Base-by-base conservation (phyloP, 2,888 invertebrate species). In the Serrognathus titanus region DNA sequence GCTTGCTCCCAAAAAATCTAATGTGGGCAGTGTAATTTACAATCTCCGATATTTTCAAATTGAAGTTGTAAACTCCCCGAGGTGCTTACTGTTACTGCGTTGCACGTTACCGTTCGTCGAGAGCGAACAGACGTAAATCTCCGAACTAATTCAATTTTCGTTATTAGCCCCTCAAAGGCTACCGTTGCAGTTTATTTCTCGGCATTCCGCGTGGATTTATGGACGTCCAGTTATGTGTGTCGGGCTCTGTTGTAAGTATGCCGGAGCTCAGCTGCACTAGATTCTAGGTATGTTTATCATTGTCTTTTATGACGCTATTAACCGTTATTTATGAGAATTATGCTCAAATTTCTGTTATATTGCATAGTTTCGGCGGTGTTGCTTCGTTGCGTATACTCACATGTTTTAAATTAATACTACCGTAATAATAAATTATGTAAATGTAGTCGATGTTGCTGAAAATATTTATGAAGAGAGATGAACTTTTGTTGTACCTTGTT, bases 131-230 rank as follows among this genome's bases (percentile, higher is more conserved):
- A n/a, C 49, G 49, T 49, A 49, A 49, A 49, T 49, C 49, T 49
- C 49, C 38, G 36, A 38, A 36, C 49, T 49, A 49, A 49, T 49
- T 49, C 38, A 36, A 49, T 49, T 49, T 49, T 49, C 49, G 49
- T 36, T 49, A 49, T 49, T 49, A 49, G 49, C 8, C 49, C 36
- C 49, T 49, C 49, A 49, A 49, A 36, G 36, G 36, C 37, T n/a
- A 31, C 36, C 36, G 49, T 36, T 49, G 13, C 37, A 49, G 38
- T 49, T 49, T 49, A 49, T 49, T 37, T 37, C 16, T 43, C 43
- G 9, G 43, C 43, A 43, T 43, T 43, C 43, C 43, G 43, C 12
- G 43, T 16, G n/a, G 43, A 43, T 43, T 43, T 43, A 43, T 43
- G 43, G 43, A 16, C 43, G 43, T 43, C 43, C 43, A 43, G 43